phyloP scores from a whole-genome alignment of 2,113 vertebrate species.

The Prunella fulvescens region DNA sequence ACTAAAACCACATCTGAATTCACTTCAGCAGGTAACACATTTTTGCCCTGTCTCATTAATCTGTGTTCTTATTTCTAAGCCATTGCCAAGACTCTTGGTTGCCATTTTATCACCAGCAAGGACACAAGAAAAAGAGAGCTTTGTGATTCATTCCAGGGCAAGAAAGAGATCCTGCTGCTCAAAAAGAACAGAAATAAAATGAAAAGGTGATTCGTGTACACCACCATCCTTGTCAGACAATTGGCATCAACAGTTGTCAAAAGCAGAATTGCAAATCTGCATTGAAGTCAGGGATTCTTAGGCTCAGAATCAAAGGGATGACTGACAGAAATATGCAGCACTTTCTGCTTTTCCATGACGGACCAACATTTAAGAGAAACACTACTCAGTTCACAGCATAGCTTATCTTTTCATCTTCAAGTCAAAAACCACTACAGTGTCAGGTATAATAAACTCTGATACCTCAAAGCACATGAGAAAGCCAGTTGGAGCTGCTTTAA shows the following conservation, averaged over 20 bases:
- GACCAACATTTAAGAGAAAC: not conserved
- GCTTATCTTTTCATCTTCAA: not conserved
- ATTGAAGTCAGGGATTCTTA: not conserved
- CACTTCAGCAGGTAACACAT: not conserved
- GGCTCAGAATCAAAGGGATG: not conserved
- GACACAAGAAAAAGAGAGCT: not conserved
- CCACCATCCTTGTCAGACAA: not conserved
- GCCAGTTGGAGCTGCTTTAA: not conserved
- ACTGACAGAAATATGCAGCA: not conserved
- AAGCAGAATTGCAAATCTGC: not conserved
- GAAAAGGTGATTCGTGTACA: not conserved
- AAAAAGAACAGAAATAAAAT: not conserved
- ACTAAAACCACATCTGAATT: not conserved
- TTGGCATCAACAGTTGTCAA: not conserved
- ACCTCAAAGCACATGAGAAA: not conserved
- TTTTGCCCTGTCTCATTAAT: not conserved
- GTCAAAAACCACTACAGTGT: not conserved
- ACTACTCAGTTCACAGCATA: not conserved
- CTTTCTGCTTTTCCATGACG: not conserved
- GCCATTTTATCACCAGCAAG: not conserved
- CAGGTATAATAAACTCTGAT: not conserved
- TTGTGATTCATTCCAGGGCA: not conserved
- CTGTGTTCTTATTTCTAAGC: not conserved
- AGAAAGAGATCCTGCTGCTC: not conserved
- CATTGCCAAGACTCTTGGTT: not conserved